Conservation (phyloP, 2,888 invertebrate genomes). For the Heteropelma amictum region DNA sequence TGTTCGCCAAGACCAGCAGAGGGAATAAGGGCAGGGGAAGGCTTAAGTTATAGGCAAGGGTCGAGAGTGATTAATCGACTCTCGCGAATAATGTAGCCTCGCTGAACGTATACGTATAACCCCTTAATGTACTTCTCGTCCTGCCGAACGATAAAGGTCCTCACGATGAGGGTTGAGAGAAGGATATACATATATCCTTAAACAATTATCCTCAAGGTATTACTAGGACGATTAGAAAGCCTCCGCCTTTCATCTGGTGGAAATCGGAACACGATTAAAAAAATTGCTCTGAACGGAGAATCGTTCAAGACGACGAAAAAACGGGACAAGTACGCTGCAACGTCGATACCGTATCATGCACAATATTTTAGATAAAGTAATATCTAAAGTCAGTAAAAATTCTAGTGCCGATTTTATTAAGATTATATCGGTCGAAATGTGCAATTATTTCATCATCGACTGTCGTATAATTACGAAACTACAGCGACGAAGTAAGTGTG, state of each 20-base stretch:
- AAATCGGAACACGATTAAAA: not conserved
- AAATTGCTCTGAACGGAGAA: not conserved
- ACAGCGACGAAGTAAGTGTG: no score
- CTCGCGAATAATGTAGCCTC: slow-evolving; percentile 28
- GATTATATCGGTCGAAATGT: no score
- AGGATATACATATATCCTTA: slow-evolving; percentile 57
- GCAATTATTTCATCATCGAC: no score
- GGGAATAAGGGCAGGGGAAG: slow-evolving; percentile 26
- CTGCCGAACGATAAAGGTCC: slow-evolving; percentile 10
- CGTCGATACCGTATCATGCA: no score
- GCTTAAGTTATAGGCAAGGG: slow-evolving; percentile 43
- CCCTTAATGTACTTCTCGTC: slow-evolving; percentile 16
- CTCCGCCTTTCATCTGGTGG: no score
- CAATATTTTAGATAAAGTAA: no score
- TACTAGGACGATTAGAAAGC: not conserved
- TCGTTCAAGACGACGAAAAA: no score
- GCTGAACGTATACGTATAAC: slow-evolving; percentile 11
- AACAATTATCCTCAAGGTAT: slow-evolving; percentile 64
- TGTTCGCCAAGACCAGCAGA: slow-evolving; percentile 8
- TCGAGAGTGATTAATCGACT: slow-evolving; percentile 62
- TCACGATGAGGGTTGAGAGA: not conserved
- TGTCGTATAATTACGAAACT: no score
- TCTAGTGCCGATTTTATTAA: no score
- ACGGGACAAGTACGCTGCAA: no score
- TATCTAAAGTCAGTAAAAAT: no score